Evolutionary conservation across 2,113 vertebrate genomes (phyloP).

Genomic region (Oreocharis arfaki): DNA sequence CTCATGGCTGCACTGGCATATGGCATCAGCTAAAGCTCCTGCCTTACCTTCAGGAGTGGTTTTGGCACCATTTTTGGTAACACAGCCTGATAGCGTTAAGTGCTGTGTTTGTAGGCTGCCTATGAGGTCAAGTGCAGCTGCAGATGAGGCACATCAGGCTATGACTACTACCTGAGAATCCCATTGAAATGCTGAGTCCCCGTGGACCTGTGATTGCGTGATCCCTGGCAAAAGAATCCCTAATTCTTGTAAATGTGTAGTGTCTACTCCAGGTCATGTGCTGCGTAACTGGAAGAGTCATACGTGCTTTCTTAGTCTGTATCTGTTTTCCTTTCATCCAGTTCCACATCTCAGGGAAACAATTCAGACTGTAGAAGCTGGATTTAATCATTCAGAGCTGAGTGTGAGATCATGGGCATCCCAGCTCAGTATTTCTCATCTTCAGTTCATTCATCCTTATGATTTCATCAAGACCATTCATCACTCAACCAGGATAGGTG

Average conservation of each 20-base stretch:
- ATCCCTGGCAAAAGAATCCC: neutral
- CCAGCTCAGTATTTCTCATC: neutral
- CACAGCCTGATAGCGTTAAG: neutral
- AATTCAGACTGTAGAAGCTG: neutral
- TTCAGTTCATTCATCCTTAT: neutral
- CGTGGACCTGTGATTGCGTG: neutral
- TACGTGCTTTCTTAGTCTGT: neutral
- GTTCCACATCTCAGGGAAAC: neutral
- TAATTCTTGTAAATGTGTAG: neutral
- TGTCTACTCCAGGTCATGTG: neutral
- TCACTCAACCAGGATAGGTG: neutral
- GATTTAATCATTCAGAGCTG: neutral
- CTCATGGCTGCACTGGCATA: neutral
- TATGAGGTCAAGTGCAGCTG: neutral
- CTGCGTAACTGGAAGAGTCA: neutral
- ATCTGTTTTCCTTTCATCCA: slow-evolving; percentile 4
- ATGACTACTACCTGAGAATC: slow-evolving; percentile 34
- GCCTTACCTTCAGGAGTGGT: neutral
- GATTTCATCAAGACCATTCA: neutral
- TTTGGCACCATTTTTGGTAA: neutral
- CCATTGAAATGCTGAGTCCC: neutral
- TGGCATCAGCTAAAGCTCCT: neutral
- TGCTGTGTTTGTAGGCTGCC: neutral
- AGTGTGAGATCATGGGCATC: neutral
- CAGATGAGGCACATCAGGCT: neutral